phyloP scores from a whole-genome alignment of 2,888 invertebrate genomes.

The Deilephila porcellus region DNA sequence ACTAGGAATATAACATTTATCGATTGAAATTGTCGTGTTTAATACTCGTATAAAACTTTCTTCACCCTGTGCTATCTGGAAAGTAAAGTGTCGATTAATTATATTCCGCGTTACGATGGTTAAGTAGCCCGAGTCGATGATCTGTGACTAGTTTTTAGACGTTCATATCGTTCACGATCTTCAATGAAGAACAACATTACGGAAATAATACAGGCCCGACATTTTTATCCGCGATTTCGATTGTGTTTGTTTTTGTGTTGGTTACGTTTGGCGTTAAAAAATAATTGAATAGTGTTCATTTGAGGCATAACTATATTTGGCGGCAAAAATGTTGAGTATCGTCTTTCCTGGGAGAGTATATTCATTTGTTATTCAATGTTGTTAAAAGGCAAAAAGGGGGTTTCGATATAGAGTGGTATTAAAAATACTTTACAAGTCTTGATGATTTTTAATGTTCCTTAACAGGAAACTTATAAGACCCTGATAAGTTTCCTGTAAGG shows the following conservation, averaged over 20 bases:
- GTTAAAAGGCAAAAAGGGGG: no score
- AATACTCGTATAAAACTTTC: background rate
- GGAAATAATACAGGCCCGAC: slow-evolving; percentile 2
- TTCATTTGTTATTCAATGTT: no score
- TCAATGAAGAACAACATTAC: background rate
- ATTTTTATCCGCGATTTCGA: background rate
- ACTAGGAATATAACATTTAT: background rate
- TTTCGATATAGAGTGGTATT: no score
- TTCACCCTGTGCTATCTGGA: background rate
- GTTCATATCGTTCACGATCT: background rate
- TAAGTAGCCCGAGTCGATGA: slow-evolving; percentile 7
- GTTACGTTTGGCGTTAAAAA: no score
- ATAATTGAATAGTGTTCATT: background rate
- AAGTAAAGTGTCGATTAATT: slow-evolving; percentile 21
- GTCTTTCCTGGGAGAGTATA: no score
- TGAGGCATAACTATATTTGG: background rate
- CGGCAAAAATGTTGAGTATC: no score
- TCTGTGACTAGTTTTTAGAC: slow-evolving; percentile 14
- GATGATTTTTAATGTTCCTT: no score
- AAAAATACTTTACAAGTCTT: no score
- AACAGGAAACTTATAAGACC: no score
- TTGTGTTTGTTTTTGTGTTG: background rate
- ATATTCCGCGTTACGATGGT: background rate
- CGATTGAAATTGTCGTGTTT: no score
- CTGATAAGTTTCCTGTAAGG: no score